phyloP scores from a whole-genome alignment of 64 coral and sea anemone genomes.

The Acropora tenuis region DNA sequence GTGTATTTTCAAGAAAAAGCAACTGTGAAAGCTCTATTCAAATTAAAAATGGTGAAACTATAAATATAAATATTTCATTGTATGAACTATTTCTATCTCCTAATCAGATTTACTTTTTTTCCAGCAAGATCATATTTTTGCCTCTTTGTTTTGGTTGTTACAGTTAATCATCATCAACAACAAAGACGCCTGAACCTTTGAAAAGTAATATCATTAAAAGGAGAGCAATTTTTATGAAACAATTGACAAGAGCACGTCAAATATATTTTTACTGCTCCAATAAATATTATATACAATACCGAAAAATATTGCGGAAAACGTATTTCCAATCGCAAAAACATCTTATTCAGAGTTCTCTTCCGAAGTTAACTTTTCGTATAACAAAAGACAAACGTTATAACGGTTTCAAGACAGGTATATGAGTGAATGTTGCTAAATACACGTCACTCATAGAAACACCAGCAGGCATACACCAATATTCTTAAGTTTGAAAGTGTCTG shows the following conservation, averaged over 20 bases:
- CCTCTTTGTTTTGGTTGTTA: neutral
- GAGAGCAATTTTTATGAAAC: neutral
- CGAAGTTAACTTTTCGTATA: no score
- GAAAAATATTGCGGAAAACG: neutral
- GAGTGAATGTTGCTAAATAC: neutral
- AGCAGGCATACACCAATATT: neutral
- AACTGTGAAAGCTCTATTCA: neutral
- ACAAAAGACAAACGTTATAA: no score
- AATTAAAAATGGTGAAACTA: neutral
- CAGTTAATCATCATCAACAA: neutral
- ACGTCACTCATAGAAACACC: neutral
- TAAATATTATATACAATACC: neutral
- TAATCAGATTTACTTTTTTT: conserved; percentile 16
- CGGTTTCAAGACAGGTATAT: no score
- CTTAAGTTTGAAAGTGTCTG: neutral
- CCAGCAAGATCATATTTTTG: neutral
- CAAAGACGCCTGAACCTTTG: neutral
- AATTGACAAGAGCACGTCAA: neutral
- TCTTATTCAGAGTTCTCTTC: no score
- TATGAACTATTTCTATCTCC: conserved; percentile 1
- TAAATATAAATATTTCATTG: conserved; percentile 28
- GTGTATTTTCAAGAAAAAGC: neutral
- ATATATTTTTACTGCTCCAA: neutral
- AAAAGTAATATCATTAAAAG: neutral
- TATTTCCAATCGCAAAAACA: neutral